Conservation (phyloP, 1,140 invertebrate species). For the Sycobia sp. region DNA sequence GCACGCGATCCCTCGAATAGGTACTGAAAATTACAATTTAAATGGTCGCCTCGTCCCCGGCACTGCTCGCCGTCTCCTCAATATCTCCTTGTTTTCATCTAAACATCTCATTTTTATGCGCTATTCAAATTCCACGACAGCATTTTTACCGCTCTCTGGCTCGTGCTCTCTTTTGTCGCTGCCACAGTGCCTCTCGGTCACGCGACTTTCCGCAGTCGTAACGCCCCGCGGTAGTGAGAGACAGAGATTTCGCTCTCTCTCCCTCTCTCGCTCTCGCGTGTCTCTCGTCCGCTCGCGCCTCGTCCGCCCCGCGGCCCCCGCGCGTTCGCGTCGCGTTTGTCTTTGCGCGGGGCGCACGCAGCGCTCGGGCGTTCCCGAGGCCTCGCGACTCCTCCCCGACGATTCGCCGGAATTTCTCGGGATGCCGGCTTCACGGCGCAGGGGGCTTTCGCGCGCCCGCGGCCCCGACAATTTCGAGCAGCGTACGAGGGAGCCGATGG, state of each 20-base stretch:
- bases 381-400: no score
- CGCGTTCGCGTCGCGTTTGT: no score
- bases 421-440: no score
- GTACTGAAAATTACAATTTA: slow-evolving; percentile 62
- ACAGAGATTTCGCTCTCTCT: slow-evolving; percentile 30
- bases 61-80: slow-evolving; percentile 41
- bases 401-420: slow-evolving; percentile 6
- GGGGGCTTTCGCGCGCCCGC: neutral
- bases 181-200: slow-evolving; percentile 30
- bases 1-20: slow-evolving; percentile 55
- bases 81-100: slow-evolving; percentile 60
- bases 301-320: neutral
- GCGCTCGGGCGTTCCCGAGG: no score
- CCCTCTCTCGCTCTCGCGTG: neutral
- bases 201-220: slow-evolving; percentile 38
- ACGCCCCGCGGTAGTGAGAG: slow-evolving; percentile 32
- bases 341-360: no score
- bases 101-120: slow-evolving; percentile 62
- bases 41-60: slow-evolving; percentile 48
- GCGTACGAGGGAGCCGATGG: slow-evolving; percentile 30
- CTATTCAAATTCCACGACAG: slow-evolving; percentile 54
- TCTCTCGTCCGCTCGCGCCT: neutral
- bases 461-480: no score
- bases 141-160: slow-evolving; percentile 17
- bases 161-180: slow-evolving; percentile 6